Conservation (phyloP, 2,113 vertebrate species). For the Gopherus flavomarginatus region DNA sequence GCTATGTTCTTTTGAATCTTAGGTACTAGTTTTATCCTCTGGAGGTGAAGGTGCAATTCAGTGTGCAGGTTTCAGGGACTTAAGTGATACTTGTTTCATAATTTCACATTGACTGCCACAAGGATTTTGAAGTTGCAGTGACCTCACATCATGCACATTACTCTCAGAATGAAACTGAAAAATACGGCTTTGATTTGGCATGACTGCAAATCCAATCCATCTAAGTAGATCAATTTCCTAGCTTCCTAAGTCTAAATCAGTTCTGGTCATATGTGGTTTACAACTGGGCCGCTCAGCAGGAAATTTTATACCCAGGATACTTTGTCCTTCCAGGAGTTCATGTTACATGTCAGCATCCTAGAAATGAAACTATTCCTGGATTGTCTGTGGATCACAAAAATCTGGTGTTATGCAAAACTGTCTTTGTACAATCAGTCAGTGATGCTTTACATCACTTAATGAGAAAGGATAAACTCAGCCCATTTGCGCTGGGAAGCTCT, state of each 20-base stretch:
- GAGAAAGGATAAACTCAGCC: neutral
- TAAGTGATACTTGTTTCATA: neutral
- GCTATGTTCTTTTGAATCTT: neutral
- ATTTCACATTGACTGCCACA: neutral
- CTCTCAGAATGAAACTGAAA: neutral
- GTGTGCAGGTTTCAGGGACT: accelerated
- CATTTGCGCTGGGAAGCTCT: neutral
- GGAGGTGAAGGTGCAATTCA: neutral
- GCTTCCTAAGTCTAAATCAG: neutral
- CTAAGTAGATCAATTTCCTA: neutral
- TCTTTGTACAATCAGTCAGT: accelerated
- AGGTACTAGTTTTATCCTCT: neutral
- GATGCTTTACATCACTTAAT: accelerated
- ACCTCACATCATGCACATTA: neutral
- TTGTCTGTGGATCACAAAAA: neutral
- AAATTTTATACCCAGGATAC: neutral
- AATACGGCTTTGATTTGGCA: neutral
- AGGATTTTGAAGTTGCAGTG: neutral
- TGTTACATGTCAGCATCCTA: neutral
- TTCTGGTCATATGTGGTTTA: neutral
- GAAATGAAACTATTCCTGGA: neutral
- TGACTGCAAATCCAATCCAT: neutral
- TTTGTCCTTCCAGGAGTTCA: neutral
- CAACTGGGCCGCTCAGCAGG: neutral
- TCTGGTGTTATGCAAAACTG: neutral